Conservation (phyloP, 2,888 invertebrate genomes). For the Leptopterna dolabrata region DNA sequence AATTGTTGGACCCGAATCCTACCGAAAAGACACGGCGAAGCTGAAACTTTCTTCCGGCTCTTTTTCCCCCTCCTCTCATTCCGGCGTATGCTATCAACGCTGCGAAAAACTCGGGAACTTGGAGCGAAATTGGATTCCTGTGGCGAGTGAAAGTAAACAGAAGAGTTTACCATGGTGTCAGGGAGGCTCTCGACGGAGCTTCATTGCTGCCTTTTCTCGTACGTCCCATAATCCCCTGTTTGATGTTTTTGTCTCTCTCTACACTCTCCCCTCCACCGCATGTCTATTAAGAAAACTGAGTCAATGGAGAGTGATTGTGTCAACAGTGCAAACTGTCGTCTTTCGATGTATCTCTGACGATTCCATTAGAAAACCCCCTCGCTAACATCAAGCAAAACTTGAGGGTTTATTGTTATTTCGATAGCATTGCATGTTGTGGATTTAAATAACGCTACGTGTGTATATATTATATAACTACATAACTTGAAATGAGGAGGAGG, state of each 20-base stretch:
- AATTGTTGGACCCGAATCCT: conserved; percentile 23
- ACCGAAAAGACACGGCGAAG: background rate
- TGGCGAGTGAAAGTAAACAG: conserved; percentile 31
- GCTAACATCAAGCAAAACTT: too few species aligned
- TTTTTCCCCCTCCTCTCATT: conserved; percentile 7
- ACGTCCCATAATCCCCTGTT: too few species aligned
- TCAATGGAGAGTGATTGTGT: background rate
- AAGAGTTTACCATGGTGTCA: conserved; percentile 8
- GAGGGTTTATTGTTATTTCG: too few species aligned
- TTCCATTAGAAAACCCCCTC: too few species aligned
- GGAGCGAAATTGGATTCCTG: conserved; percentile 24
- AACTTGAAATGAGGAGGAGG: too few species aligned
- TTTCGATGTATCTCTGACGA: too few species aligned
- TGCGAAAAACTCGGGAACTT: conserved; percentile 11
- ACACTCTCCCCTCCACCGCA: too few species aligned
- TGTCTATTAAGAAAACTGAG: background rate
- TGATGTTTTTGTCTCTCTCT: too few species aligned
- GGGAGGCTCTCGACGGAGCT: background rate
- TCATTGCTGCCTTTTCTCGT: background rate
- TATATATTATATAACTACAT: too few species aligned
- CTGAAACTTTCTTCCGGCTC: background rate
- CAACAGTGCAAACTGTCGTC: background rate
- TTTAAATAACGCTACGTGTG: too few species aligned
- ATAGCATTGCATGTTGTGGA: too few species aligned
- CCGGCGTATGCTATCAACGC: background rate